phyloP scores from a whole-genome alignment of 2,113 vertebrate species.

The Noctilio leporinus region DNA sequence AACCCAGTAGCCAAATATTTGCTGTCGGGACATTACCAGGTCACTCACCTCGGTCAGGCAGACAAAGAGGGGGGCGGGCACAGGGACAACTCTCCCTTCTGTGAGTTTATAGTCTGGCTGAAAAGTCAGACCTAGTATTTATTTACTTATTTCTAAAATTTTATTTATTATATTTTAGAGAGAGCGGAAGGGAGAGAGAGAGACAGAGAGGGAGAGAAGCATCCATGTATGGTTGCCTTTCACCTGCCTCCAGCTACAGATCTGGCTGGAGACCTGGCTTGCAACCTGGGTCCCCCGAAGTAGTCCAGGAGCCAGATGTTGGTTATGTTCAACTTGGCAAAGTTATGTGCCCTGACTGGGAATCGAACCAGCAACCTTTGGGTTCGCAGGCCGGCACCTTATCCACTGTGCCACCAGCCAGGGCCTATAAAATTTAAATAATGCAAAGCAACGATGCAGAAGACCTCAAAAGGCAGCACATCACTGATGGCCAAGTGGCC shows the following conservation, averaged over 20 bases:
- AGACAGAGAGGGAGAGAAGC: no score
- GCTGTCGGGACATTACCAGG: background rate
- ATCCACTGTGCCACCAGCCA: no score
- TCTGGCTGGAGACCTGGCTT: no score
- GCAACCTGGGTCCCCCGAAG: constrained; percentile 94
- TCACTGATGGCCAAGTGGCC: background rate
- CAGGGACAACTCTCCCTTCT: background rate
- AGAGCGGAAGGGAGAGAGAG: no score
- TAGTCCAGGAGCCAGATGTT: constrained; percentile 96
- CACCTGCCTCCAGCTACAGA: no score
- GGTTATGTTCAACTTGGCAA: constrained; percentile 93
- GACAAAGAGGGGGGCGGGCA: rapidly evolving
- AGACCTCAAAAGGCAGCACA: background rate
- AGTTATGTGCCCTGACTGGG: no score
- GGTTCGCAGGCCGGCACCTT: no score
- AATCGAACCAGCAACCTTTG: no score
- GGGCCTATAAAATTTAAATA: background rate
- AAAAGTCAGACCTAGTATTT: constrained; percentile 15
- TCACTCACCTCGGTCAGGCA: background rate
- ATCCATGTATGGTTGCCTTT: no score
- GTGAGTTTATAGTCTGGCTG: background rate
- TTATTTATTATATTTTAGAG: no score
- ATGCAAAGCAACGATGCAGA: background rate
- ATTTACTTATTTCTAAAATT: no score
- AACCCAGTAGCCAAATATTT: background rate